phyloP scores from a whole-genome alignment of 2,888 invertebrate species.

The Mimachlamys varia region DNA sequence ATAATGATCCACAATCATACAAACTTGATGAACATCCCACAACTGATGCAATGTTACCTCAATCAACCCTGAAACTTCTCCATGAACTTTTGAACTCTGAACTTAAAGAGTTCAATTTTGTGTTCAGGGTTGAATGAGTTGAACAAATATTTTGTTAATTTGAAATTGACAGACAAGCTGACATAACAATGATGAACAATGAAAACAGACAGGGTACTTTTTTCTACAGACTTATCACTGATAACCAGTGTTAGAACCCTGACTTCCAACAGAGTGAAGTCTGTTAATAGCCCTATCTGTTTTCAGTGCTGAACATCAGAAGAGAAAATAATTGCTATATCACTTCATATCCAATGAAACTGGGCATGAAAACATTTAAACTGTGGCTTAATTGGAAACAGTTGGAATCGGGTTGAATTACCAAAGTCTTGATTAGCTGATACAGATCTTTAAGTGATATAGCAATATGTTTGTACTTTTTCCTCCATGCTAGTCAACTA shows the following conservation, averaged over 20 bases:
- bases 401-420: background rate
- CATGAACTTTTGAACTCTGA: no score
- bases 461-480: slow-evolving; percentile 20
- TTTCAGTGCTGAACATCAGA: background rate
- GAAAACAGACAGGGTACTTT: background rate
- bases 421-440: background rate
- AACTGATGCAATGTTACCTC: no score
- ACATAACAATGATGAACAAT: background rate
- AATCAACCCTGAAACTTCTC: no score
- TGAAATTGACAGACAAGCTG: background rate
- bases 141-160: no score
- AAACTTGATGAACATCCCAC: background rate
- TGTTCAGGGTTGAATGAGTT: no score
- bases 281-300: background rate
- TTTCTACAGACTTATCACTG: no score
- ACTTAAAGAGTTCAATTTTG: no score
- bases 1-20: background rate
- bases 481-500: background rate
- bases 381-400: background rate
- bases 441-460: slow-evolving; percentile 4
- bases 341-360: background rate
- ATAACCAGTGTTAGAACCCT: no score
- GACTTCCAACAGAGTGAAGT: background rate
- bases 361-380: background rate
- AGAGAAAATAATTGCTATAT: background rate